A percentile compares a stretch with the other conserved stretches of the same genome.
Evolutionary conservation across 2,888 invertebrate species (phyloP).

Genomic region (Euplagia quadripunctaria): DNA sequence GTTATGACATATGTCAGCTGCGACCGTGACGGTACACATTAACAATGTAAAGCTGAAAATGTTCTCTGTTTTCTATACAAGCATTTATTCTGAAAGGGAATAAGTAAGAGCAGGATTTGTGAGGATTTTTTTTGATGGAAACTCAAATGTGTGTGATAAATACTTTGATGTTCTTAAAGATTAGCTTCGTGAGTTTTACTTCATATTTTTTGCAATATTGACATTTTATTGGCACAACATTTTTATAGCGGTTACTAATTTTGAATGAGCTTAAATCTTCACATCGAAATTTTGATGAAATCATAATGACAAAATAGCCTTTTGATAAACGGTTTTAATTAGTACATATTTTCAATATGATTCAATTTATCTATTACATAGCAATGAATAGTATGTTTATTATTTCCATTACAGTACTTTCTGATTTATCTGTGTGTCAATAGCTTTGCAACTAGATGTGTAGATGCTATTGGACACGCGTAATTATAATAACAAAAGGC

Average conservation of each 20-base stretch:
- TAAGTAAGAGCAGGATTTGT: conserved; percentile 36
- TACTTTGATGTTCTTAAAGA: conserved; percentile 10
- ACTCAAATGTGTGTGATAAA: conserved; percentile 6
- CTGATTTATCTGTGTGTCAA: background rate
- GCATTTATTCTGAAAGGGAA: conserved; percentile 41
- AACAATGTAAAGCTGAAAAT: conserved; percentile 49
- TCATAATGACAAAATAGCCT: background rate
- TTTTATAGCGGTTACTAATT: background rate
- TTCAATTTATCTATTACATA: background rate
- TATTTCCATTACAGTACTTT: no score
- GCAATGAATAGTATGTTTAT: no score
- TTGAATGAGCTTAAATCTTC: background rate
- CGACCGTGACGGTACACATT: conserved; percentile 50
- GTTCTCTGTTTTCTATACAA: conserved; percentile 42
- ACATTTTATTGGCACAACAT: background rate
- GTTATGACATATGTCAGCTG: conserved; percentile 77
- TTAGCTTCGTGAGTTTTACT: background rate
- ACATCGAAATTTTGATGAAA: background rate
- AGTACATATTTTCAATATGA: background rate
- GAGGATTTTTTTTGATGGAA: conserved; percentile 25
- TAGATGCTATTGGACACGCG: no score
- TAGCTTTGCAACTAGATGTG: no score
- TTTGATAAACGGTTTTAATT: background rate
- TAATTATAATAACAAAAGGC: no score
- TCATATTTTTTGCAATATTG: background rate